Base-by-base conservation (phyloP, 2,113 vertebrate genomes). In the Columbina picui region DNA sequence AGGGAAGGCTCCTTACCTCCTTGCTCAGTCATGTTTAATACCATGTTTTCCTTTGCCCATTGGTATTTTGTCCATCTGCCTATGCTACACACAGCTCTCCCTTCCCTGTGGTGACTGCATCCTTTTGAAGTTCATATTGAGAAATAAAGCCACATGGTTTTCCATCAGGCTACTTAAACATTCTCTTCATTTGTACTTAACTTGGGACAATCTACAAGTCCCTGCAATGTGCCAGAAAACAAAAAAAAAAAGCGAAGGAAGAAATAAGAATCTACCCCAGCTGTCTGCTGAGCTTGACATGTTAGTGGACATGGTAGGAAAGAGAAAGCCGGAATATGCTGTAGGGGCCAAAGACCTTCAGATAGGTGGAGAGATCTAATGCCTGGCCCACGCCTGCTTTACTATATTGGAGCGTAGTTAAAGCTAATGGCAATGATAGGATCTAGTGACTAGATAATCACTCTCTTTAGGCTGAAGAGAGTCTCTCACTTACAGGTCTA, bases 61-160 rank as follows among this genome's bases (percentile, higher is more conserved):
- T 36, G 47, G 10, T 61, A 73, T 68, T 92, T 87, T 1, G 0
- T 12, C 23, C 30, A 13, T 63, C 11, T 57, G 27, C 38, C 43
- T 68, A 7, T 25, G n/a, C 63, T 75, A 32, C 29, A 73, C 32
- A 29, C 15, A 59, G 30, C 13, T 63, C 15, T 61, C 18, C 34
- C 38, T 55, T 83, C 26, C 52, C 9, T 56, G 36, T 26, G 36
- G 52, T 0, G 3, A 56, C 23, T 0, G 1, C 23, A 53, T 73
- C 34, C 16, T 49, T 86, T 85, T 73, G 27, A 64, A 45, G 8
- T 27, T 71, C 57, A 7, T 47, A 38, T 13, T 36, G 52, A 47
- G 57, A 71, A 80, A 80, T 90, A 76, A 1, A 36, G 45, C 19
- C 25, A 34, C 14, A 10, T 9, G 19, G 25, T 39, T 93, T 61